Conservation (phyloP, 2,888 invertebrate species). For the Lasioglossum pauxillum region DNA sequence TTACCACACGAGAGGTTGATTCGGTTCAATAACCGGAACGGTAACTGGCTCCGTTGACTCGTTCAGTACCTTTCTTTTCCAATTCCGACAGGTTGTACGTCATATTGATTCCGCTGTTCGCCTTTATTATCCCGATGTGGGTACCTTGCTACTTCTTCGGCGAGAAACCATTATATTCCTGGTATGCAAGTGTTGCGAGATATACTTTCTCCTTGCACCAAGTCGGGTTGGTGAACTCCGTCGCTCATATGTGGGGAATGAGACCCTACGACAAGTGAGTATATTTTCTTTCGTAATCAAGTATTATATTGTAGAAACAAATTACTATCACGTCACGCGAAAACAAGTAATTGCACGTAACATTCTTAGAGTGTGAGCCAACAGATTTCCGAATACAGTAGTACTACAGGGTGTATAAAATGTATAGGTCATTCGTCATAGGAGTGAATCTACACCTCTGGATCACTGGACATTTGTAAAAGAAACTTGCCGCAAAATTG, state of each 20-base stretch:
- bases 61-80: neutral
- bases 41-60: neutral
- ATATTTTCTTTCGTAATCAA: neutral
- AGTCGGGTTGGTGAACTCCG: conserved; percentile 97
- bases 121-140: conserved; percentile 92
- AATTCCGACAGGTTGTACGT: conserved; percentile 88
- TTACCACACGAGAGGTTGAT: neutral
- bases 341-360: too few species aligned
- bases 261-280: conserved; percentile 93
- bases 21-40: neutral
- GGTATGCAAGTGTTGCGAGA: conserved; percentile 91
- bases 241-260: conserved; percentile 96
- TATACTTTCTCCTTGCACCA: conserved; percentile 92
- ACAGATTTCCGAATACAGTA: too few species aligned
- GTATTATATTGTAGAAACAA: too few species aligned
- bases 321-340: too few species aligned
- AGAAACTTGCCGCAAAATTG: too few species aligned
- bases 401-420: too few species aligned
- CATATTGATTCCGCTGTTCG: conserved; percentile 90
- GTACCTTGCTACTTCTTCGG: conserved; percentile 92
- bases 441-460: too few species aligned
- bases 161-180: conserved; percentile 90
- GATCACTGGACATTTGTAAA: too few species aligned
- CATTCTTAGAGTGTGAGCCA: too few species aligned
- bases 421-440: too few species aligned